phyloP scores from a whole-genome alignment of 2,888 invertebrate genomes.

The Lepidonotus clava region DNA sequence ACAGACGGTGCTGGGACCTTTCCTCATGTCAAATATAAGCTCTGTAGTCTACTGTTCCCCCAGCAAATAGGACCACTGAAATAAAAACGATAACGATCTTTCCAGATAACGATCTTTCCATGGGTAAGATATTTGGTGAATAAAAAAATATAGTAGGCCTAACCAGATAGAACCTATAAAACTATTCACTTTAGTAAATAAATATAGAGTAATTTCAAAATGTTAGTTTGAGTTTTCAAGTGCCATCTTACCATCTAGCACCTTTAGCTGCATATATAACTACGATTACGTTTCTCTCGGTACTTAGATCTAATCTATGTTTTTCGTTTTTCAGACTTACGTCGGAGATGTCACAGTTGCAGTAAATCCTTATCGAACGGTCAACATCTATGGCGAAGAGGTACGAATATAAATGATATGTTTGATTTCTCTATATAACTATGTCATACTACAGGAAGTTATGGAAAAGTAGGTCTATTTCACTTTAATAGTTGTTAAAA shows the following conservation, averaged over 20 bases:
- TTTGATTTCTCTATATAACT: background rate
- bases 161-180: background rate
- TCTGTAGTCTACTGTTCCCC: no score
- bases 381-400: slow-evolving; percentile 61
- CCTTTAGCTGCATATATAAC: background rate
- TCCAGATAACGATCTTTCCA: no score
- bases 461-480: no score
- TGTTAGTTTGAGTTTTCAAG: background rate
- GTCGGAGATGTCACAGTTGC: slow-evolving; percentile 66
- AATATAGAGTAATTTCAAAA: background rate
- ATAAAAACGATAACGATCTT: no score
- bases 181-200: background rate
- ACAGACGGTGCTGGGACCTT: no score
- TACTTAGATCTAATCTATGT: background rate
- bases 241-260: background rate
- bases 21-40: no score
- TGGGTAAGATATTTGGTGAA: no score
- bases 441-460: no score
- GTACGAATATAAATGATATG: slow-evolving; percentile 27
- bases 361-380: slow-evolving; percentile 64
- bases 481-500: no score
- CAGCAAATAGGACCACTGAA: no score
- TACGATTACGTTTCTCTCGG: slow-evolving; percentile 22
- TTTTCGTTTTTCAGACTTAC: slow-evolving; percentile 63
- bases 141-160: background rate